A percentile compares a stretch with the other conserved stretches of the same genome.
Conservation (phyloP, 2,888 invertebrate genomes). For the Habrosyne pyritoides region DNA sequence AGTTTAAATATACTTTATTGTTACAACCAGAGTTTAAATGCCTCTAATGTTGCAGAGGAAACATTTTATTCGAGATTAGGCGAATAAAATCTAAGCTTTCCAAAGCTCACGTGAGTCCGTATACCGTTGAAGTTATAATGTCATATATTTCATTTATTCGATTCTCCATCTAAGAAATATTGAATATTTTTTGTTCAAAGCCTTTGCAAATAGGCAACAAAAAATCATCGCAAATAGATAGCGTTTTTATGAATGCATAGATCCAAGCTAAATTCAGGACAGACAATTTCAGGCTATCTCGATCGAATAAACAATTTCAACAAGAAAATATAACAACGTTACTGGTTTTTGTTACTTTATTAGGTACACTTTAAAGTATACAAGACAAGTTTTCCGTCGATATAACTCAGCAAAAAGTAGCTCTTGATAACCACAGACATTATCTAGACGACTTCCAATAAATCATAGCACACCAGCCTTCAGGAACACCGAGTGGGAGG, state of each 20-base stretch:
- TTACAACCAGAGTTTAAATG: no score
- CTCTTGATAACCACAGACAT: slow-evolving; percentile 54
- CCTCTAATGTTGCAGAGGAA: no score
- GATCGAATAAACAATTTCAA: neutral
- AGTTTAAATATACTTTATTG: no score
- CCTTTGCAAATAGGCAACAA: no score
- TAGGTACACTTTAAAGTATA: neutral
- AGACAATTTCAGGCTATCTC: neutral
- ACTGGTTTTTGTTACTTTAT: neutral
- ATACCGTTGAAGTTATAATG: no score
- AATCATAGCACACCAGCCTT: slow-evolving; percentile 64
- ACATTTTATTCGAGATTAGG: no score
- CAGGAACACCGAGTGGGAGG: slow-evolving; percentile 49
- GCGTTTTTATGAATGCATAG: neutral
- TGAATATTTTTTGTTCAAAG: no score
- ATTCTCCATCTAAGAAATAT: no score
- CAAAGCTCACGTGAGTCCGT: no score
- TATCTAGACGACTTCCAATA: slow-evolving; percentile 49
- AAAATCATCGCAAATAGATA: no score
- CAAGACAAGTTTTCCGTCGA: neutral
- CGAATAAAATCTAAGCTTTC: no score
- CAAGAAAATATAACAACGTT: neutral
- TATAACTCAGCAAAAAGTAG: slow-evolving; percentile 59
- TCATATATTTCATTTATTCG: no score
- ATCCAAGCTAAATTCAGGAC: neutral